Evolutionary conservation across 2,888 invertebrate genomes (phyloP).

Genomic region (Mesochorus sp.): DNA sequence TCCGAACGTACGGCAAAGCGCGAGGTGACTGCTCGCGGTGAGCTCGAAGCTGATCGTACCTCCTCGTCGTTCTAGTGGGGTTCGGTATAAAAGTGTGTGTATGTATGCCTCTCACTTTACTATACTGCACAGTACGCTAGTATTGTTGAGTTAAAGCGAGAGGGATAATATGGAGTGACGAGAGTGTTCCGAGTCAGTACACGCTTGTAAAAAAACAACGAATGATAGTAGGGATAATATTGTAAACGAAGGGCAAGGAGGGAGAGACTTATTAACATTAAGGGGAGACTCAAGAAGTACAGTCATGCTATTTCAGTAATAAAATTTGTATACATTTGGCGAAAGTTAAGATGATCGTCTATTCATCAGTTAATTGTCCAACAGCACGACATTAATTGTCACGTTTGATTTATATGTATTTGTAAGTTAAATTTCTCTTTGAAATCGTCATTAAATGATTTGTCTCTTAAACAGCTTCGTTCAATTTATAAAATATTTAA

Average conservation of each 20-base stretch:
- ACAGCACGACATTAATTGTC: too few relatives aligned
- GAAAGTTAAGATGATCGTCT: too few relatives aligned
- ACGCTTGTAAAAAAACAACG: not conserved
- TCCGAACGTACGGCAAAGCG: constrained; percentile 61
- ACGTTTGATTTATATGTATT: too few relatives aligned
- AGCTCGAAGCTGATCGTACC: constrained; percentile 46
- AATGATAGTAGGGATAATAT: constrained; percentile 59
- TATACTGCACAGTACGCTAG: constrained; percentile 26
- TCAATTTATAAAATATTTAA: too few relatives aligned
- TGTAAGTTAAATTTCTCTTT: too few relatives aligned
- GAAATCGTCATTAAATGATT: too few relatives aligned
- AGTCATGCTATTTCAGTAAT: too few relatives aligned
- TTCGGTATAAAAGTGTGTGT: not conserved
- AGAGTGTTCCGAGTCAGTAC: not conserved
- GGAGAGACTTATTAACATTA: constrained; percentile 62
- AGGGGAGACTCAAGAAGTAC: too few relatives aligned
- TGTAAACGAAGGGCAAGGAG: constrained; percentile 51
- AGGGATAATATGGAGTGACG: constrained; percentile 29
- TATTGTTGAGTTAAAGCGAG: constrained; percentile 50
- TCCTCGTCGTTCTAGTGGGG: constrained; percentile 35
- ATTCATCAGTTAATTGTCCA: too few relatives aligned
- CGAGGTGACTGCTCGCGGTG: constrained; percentile 59
- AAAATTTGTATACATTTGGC: too few relatives aligned
- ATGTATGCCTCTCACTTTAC: constrained; percentile 41
- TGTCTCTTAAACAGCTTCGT: too few relatives aligned